A percentile compares a stretch with the other conserved stretches of the same genome.
Evolutionary conservation across 2,113 vertebrate species (phyloP).

Genomic region (Pogona vitticeps): DNA sequence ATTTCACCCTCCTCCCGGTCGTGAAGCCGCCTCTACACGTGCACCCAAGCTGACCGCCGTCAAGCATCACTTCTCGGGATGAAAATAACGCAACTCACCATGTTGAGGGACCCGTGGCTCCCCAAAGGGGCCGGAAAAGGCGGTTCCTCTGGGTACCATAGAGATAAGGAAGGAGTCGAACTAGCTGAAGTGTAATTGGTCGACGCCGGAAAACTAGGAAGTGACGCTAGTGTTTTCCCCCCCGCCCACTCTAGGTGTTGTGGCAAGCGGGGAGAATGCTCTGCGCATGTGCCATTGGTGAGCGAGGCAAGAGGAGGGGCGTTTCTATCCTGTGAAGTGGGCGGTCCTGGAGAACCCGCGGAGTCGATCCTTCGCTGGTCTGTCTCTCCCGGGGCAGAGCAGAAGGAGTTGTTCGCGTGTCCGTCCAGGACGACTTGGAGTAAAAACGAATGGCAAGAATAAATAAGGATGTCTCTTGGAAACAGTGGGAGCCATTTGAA

Average conservation of each 20-base stretch:
- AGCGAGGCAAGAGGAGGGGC: rapidly evolving
- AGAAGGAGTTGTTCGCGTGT: too few species aligned
- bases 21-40: too few species aligned
- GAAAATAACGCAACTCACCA: slow-evolving; percentile 10
- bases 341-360: rapidly evolving
- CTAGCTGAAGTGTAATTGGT: slow-evolving; percentile 13
- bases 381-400: background rate
- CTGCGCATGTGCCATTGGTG: background rate
- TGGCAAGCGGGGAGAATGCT: background rate
- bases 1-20: background rate
- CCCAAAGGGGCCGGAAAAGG: slow-evolving; percentile 24
- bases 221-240: background rate
- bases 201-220: background rate
- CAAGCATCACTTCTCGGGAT: too few species aligned
- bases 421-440: background rate
- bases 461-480: background rate
- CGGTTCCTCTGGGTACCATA: background rate
- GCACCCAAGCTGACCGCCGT: background rate
- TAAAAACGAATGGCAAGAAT: background rate
- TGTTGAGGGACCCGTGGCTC: slow-evolving; percentile 6
- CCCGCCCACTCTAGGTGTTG: too few species aligned
- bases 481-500: background rate
- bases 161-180: background rate
- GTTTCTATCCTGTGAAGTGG: background rate
- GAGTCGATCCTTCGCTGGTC: background rate